Base-by-base conservation (phyloP, 2,113 vertebrate genomes). In the Anarhynchus alexandrinus region DNA sequence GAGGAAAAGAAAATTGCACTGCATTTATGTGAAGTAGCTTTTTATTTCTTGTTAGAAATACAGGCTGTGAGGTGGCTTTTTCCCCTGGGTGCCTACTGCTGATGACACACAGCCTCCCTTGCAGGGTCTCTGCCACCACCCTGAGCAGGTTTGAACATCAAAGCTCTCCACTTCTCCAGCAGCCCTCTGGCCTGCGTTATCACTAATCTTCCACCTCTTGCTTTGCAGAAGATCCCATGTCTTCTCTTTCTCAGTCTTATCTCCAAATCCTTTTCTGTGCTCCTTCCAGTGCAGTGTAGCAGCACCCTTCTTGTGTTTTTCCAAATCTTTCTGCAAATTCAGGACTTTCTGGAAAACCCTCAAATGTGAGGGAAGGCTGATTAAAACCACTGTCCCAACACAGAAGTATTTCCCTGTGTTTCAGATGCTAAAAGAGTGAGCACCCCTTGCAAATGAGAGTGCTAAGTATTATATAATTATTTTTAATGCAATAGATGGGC, bases 41-140 rank as follows among this genome's bases (percentile, higher is more conserved):
- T 94, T 96, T 87, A 91, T 80, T 92, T 88, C 86, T 59, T 94
- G 80, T 88, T 85, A 92, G 87, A 93, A 96, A 82, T 77, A 88
- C 26, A 57, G 90, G 73, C 90, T 85, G 65, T 91, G 96, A 96
- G 88, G 58, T 66, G 85, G 85, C 92, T 82, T 58, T 70, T 96
- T 90, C 87, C 93, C 94, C 73, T 83, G 83, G 83, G 94, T 91
- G 43, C 73, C 65, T 79, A 7, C 61, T 65, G 81, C 90, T 87
- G 77, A 87, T 91, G 96, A 95, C 91, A 93, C 86, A 93, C 36
- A 91, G 52, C 84, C 30, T 96, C 79, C 71, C 67, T 93, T 70
- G 79, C 88, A 90, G 71, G 79, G 61, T 88, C 87, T 64, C 36
- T 86, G 65, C 85, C 85, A 81, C 72, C 88, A 92, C 89, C 80